Evolutionary conservation across 2,888 invertebrate genomes (phyloP).

Genomic region (Odontothrips loti): DNA sequence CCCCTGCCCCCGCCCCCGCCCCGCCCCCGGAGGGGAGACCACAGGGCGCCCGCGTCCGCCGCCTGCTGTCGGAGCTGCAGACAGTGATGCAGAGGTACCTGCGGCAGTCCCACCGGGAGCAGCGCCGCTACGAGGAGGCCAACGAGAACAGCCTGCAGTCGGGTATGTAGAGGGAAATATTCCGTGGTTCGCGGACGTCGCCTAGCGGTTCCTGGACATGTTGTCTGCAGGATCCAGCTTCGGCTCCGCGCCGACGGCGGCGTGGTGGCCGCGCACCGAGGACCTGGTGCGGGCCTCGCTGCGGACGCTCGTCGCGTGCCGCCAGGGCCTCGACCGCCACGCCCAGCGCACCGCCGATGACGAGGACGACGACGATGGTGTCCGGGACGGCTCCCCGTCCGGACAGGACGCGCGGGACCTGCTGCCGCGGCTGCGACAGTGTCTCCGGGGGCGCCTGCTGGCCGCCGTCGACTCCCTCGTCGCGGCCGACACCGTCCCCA

Average conservation of each 20-base stretch:
- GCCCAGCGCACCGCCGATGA: background rate
- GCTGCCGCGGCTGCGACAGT: background rate
- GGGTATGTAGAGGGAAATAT: background rate
- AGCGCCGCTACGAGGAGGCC: background rate
- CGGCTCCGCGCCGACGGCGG: no score
- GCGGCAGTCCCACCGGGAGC: background rate
- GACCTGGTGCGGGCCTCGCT: conserved; percentile 6
- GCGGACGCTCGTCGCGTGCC: background rate
- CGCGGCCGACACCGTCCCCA: background rate
- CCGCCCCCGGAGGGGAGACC: background rate
- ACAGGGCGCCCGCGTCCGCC: background rate
- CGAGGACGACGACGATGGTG: background rate
- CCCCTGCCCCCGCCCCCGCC: background rate
- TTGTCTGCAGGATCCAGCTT: no score
- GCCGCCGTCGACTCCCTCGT: conserved; percentile 15
- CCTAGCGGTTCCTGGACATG: no score
- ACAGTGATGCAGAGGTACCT: conserved; percentile 3
- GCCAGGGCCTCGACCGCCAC: background rate
- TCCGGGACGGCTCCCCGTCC: background rate
- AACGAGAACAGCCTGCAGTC: background rate
- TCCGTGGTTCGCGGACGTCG: no score
- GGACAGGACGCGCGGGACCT: background rate
- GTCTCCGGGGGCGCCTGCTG: background rate
- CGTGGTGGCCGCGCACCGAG: background rate
- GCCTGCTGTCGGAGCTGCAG: conserved; percentile 10